Base-by-base conservation (phyloP, 2,797 vertebrate species). In the Triplophysa bombifrons region DNA sequence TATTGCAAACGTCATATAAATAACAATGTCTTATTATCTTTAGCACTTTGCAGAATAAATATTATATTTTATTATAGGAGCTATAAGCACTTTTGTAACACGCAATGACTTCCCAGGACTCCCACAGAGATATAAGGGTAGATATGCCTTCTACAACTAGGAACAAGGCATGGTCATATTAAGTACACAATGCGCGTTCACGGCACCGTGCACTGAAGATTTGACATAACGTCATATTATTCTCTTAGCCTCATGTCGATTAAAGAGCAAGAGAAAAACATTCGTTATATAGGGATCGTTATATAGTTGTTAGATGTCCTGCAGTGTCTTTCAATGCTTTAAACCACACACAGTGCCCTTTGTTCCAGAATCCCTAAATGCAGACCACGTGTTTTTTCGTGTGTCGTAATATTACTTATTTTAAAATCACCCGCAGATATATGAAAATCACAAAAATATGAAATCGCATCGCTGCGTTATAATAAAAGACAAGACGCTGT, bases 381-480 rank as follows among this genome's bases (percentile, higher is more conserved):
- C 89, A 87, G 84, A 93, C 90, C 93, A 94, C 93, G 92, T 94
- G 93, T 91, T 91, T 86, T 89, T 90, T 87, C 85, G 84, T 67
- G 68, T 61, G 75, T 80, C 68, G 84, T 84, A 70, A 86, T 89
- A 89, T 55, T 90, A 91, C 72, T 55, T 41, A 0, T 4, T 81
- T 78, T 51, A 19, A 80, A 72, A 41, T 44, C 6, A 30, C 12
- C 65, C 19, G 38, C 65, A 22, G 22, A 22, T 22, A 55, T 13
- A 10, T 67, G 48, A 46, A 41, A 25, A 27, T 12, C 3, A 27
- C 6, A 70, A 58, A 64, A 25, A 46, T 68, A 16, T 56, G 17
- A 5, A n/a, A 48, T 20, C 13, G 17, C 14, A 48, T 58, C 1
- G 20, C 20, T 19, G 12, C 46, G 13, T n/a, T 58, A 6, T 9